Base-by-base conservation (phyloP, 2,797 vertebrate genomes). In the Phoxinus dragarum region DNA sequence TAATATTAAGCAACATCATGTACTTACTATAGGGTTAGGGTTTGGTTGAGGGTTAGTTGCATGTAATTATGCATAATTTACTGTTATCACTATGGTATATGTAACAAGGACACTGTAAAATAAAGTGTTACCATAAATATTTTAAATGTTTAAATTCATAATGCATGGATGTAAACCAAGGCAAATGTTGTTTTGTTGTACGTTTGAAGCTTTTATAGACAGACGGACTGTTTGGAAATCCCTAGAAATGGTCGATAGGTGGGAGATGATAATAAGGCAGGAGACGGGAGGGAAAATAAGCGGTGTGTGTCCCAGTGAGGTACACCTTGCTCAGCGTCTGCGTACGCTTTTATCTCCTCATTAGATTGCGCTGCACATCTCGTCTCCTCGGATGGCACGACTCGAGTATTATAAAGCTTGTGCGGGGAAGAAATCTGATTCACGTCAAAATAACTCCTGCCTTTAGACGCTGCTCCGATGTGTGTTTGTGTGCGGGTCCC, bases 291-390 rank as follows among this genome's bases (percentile, higher is more conserved):
- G 36, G 21, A 17, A 10, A 40, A 59, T 27, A 59, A 59, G 54
- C 23, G 0, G 6, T 11, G 38, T 11, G 38, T 19, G 16, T 42
- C 75, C 38, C 38, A 19, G 52, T 17, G 59, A 66, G 64, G 31
- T 67, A 68, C 44, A 52, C 64, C 66, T 81, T 14, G 54, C 69
- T 72, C 80, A 40, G 38, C 19, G 54, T 73, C 68, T 82, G 67
- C 36, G 2, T 47, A 49, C 19, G 40, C 69, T 56, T 83, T 76
- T 52, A 84, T 84, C 82, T 67, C 16, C 73, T 84, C 73, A 77
- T 84, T 68, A 77, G 82, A 44, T 77, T 84, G 73, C 74, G 10
- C 61, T 2, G 16, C 82, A 76, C 82, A 69, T 68, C 36, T 76
- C 0, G 38, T 84, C 64, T 59, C 47, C 27, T 44, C 19, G 19